These are phyloP conservation scores for Nemoura dubitans DNA, from an alignment of 2,888 invertebrate genomes.

Conservation along the genomic window DNA sequence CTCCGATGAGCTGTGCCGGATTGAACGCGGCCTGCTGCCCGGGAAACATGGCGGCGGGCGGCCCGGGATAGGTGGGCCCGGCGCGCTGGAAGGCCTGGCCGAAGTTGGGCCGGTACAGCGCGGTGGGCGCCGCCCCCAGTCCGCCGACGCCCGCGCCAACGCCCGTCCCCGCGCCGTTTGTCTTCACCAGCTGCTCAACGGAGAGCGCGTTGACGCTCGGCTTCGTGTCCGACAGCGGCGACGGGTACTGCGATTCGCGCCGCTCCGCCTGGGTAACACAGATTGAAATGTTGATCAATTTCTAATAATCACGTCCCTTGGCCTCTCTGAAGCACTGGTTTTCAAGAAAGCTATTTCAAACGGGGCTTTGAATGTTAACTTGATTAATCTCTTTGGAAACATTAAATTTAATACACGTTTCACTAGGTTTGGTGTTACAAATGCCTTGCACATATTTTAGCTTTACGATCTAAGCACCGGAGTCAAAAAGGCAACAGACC, in stretches of 20 bases:
- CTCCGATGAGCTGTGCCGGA: constrained; percentile 26
- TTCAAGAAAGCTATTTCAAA: too few relatives aligned
- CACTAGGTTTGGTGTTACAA: too few relatives aligned
- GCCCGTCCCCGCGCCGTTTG: constrained; percentile 58
- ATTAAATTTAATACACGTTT: too few relatives aligned
- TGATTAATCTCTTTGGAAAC: too few relatives aligned
- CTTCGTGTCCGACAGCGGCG: constrained; percentile 26
- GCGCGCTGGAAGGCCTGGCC: constrained; percentile 75
- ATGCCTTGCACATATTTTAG: too few relatives aligned
- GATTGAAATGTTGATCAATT: background rate
- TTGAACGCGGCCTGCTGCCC: constrained; percentile 39
- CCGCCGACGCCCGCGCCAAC: constrained; percentile 31
- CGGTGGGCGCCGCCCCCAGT: constrained; percentile 64
- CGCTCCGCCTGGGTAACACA: constrained; percentile 34
- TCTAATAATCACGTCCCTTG: too few relatives aligned
- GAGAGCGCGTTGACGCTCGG: constrained; percentile 22
- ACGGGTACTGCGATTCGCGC: constrained; percentile 19
- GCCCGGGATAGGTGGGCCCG: constrained; percentile 57
- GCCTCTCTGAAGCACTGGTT: too few relatives aligned
- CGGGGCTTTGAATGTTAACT: too few relatives aligned
- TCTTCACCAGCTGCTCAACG: constrained; percentile 37
- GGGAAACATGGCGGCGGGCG: constrained; percentile 44
- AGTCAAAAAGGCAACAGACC: too few relatives aligned
- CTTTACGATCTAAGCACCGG: too few relatives aligned
- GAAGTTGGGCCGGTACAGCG: constrained; percentile 77